A percentile compares a stretch with the other conserved stretches of the same genome.
Evolutionary conservation across 2,113 vertebrate genomes (phyloP).

Genomic region (Scytalopus superciliaris): DNA sequence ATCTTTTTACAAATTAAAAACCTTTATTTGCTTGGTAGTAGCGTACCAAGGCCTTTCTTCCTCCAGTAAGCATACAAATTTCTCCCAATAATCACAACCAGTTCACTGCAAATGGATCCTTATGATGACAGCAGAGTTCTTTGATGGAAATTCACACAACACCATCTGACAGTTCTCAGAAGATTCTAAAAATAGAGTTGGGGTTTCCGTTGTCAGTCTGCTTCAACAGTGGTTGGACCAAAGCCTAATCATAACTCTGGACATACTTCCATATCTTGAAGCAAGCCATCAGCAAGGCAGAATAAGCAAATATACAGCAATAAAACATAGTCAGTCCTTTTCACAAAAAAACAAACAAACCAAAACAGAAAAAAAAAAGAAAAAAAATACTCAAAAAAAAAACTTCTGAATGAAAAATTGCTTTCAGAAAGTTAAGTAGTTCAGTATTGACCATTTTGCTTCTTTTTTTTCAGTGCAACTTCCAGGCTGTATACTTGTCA

Average conservation of each 20-base stretch:
- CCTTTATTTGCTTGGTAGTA: not conserved
- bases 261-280: constrained; percentile 43
- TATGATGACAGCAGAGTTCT: constrained; percentile 71
- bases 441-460: not conserved
- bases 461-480: not conserved
- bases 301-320: not conserved
- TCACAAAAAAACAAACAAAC: not conserved
- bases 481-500: not conserved
- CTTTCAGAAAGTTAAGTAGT: not conserved
- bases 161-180: constrained; percentile 65
- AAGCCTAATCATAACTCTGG: constrained; percentile 25
- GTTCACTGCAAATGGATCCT: constrained; percentile 70
- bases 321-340: not conserved
- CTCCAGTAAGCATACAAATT: not conserved
- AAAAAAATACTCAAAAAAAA: not conserved
- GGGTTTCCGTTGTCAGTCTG: constrained; percentile 61
- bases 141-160: constrained; percentile 77
- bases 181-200: constrained; percentile 82
- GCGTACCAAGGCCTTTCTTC: not conserved
- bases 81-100: constrained; percentile 67
- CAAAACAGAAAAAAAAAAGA: not conserved
- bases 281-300: constrained; percentile 43
- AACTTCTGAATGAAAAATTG: not conserved
- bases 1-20: not conserved
- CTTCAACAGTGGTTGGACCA: constrained; percentile 1